Conservation (phyloP, 2,888 invertebrate species). For the Eupithecia subumbrata region DNA sequence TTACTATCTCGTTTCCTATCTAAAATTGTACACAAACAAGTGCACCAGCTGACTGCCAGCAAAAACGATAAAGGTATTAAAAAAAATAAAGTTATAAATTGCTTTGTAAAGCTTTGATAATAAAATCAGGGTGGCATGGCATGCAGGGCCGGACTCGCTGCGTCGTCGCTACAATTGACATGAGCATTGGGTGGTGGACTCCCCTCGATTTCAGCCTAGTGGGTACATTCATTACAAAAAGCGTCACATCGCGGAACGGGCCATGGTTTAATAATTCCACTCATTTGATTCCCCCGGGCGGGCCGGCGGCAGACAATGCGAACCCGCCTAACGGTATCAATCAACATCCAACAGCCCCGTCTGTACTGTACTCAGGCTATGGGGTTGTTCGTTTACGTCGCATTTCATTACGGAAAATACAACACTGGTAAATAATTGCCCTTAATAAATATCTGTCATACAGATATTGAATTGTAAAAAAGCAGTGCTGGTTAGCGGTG, state of each 20-base stretch:
- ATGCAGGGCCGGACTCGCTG: constrained; percentile 48
- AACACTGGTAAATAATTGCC: constrained; percentile 38
- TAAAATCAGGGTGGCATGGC: constrained; percentile 58
- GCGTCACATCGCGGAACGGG: constrained; percentile 76
- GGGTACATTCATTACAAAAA: constrained; percentile 80
- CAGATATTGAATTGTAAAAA: constrained; percentile 29
- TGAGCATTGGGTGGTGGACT: constrained; percentile 48
- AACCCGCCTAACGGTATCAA: constrained; percentile 82
- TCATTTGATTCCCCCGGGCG: constrained; percentile 78
- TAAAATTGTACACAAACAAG: constrained; percentile 30
- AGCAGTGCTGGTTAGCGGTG: neutral
- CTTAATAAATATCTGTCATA: constrained; percentile 40
- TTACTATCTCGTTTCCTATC: neutral
- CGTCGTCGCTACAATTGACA: constrained; percentile 59
- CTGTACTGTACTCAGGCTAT: constrained; percentile 54
- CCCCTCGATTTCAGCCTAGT: constrained; percentile 55
- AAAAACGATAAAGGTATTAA: constrained; percentile 45
- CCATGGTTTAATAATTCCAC: constrained; percentile 81
- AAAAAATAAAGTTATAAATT: constrained; percentile 52
- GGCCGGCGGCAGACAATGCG: constrained; percentile 70
- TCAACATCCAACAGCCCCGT: constrained; percentile 81
- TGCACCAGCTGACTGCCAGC: constrained; percentile 54
- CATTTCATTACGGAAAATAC: constrained; percentile 39
- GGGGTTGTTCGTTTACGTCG: constrained; percentile 63
- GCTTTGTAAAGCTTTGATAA: constrained; percentile 59